Evolutionary conservation across 23 tunicate genomes (phyloP), one percentile per base, ranked within the genome.

Genomic region (Trididemnum miniatum): DNA sequence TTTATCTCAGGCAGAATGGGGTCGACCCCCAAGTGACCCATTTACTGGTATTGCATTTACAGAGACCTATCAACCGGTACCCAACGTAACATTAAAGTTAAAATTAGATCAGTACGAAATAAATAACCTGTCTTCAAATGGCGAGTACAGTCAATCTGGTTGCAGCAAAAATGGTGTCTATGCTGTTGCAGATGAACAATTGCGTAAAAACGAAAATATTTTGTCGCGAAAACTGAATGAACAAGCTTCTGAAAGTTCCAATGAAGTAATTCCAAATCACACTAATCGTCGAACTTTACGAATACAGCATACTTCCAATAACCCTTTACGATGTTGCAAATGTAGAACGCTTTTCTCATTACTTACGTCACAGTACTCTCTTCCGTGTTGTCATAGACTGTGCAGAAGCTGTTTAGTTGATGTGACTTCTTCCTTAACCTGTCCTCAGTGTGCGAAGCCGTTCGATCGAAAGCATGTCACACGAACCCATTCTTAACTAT

Each of bases 1-100:
- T 4, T 22, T 32, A 64, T 38, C 97, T 4, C 97, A 92, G 38
- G 60, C 79, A 31, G 89, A 83, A 49, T 71, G 75, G 88, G 97
- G 97, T 0, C 59, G 83, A 9, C 63, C 71, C 28, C 89, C 97
- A 0, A 54, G 83, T 0, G 97, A 92, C 83, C 97, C 97, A 9
- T 92, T 92, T 52, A 92, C 97, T 35, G 97, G 97, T 4, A 83
- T 92, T 30, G 39, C 59, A 26, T 92, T 92, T 38, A 59, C 74
- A 9, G 97, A 92, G 34, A 35, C 67, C 0, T 74, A 65, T 59
- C 71, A 82, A 57, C 97, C 97, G 7, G 31, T 83, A 29, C 83
- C 89, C 0, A 76, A 92, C 71, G 83, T 79, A 7, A 44, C 50
- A 34, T 72, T 92, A 2, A 92, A 92, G 75, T 27, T 78, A 9